phyloP scores from a whole-genome alignment of 2,797 vertebrate species.

The Enteromius viviparus region DNA sequence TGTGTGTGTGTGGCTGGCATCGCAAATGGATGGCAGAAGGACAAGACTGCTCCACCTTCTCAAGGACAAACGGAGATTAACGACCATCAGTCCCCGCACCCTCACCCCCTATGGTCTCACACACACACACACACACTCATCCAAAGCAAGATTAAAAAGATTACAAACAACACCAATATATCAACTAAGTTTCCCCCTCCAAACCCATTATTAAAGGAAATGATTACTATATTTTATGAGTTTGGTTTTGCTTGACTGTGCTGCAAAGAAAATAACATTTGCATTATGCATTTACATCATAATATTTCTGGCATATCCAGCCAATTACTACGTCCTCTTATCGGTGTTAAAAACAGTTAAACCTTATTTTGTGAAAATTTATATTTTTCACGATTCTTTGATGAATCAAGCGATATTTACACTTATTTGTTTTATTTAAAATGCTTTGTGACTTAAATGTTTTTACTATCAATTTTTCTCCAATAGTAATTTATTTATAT shows the following conservation, averaged over 20 bases:
- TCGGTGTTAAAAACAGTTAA: background rate
- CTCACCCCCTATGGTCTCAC: conserved; percentile 29
- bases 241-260: background rate
- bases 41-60: conserved; percentile 62
- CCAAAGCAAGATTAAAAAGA: background rate
- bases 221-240: background rate
- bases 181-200: background rate
- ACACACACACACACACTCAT: conserved; percentile 32
- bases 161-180: background rate
- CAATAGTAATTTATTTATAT: background rate
- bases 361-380: background rate
- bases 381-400: background rate
- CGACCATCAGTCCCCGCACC: conserved; percentile 32
- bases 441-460: background rate
- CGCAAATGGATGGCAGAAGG: conserved; percentile 63
- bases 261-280: background rate
- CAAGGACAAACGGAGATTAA: conserved; percentile 71
- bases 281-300: background rate
- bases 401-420: background rate
- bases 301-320: background rate
- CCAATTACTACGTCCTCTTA: background rate
- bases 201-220: background rate
- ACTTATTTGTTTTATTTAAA: background rate
- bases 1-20: conserved; percentile 37
- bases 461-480: background rate